phyloP scores from a whole-genome alignment of 2,797 vertebrate species.

The Sus cebifrons region DNA sequence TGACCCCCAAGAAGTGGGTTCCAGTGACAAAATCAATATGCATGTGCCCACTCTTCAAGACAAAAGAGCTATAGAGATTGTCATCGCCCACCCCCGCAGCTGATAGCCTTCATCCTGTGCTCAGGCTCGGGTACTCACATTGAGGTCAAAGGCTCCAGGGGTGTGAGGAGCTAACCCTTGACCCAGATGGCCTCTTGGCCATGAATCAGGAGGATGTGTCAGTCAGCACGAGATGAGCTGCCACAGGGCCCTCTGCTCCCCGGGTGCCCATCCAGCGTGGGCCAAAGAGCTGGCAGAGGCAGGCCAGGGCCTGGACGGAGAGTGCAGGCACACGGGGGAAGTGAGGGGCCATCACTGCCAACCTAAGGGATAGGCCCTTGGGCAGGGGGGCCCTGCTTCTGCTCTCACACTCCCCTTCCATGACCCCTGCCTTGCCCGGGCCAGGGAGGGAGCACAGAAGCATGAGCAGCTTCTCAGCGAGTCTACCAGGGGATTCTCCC shows the following conservation, averaged over 20 bases:
- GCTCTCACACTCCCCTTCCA: accelerated
- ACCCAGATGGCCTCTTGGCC: not conserved
- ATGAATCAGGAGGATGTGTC: not conserved
- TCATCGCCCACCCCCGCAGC: not conserved
- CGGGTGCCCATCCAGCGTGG: not conserved
- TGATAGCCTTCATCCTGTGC: not conserved
- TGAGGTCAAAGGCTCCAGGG: not conserved
- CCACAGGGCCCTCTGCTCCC: not conserved
- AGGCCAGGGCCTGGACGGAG: not conserved
- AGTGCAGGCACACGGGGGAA: accelerated
- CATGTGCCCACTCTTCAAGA: too few species aligned
- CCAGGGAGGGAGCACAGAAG: not conserved
- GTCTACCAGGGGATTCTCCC: not conserved
- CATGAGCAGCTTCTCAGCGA: not conserved
- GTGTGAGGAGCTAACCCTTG: not conserved
- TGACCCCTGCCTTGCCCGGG: accelerated
- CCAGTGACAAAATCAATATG: not conserved
- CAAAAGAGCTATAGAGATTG: not conserved
- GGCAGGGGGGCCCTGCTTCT: not conserved
- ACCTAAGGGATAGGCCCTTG: not conserved
- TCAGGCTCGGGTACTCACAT: not conserved
- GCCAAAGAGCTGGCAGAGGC: not conserved
- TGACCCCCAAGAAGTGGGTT: not conserved
- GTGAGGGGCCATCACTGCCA: not conserved
- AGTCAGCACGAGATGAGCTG: not conserved